Base-by-base conservation (phyloP, 2,113 vertebrate species). In the Lonchura striata region DNA sequence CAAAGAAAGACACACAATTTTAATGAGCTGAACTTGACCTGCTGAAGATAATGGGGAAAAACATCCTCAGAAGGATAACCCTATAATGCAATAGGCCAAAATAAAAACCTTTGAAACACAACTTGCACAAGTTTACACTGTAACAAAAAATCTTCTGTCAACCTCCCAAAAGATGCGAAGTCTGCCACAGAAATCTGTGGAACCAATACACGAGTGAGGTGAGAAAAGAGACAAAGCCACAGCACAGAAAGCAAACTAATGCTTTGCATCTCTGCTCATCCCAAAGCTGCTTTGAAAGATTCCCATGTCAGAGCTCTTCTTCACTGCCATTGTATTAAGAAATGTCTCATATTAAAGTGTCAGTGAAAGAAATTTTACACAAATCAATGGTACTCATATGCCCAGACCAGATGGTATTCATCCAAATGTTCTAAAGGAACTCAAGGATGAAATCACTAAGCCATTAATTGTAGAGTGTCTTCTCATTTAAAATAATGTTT, bases 401-500 rank as follows among this genome's bases (percentile, higher is more conserved):
- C 52, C 56, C 76, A 90, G 91, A 92, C 4, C 86, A 88, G 80
- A 94, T 71, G 86, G 76, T 86, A 64, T 70, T 75, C 86, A 93
- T 91, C 60, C 69, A 88, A 92, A 93, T 64, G 64, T 81, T 92
- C 76, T 81, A 49, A 94, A 93, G 71, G 52, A 93, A 68, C 54
- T 93, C 82, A 81, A 60, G 54, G 86, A 95, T 95, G 76, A 95
- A 95, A 93, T 88, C 80, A 86, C 82, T 81, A 90, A 81, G 64
- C 27, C 52, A 74, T 92, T 93, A 93, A 90, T 77, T 94, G 54
- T 54, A 77, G n/a, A 81, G 10, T 13, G 19, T 59, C 90, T 91
- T 82, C 65, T 91, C 84, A 84, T 91, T 92, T 91, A 79, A 94
- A 95, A 96, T 68, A 84, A 94, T 63, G n/a, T 88, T 97, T 95